These are phyloP conservation scores for Cephus pulcher DNA, from an alignment of 2,888 invertebrate species.

Conservation along the genomic window DNA sequence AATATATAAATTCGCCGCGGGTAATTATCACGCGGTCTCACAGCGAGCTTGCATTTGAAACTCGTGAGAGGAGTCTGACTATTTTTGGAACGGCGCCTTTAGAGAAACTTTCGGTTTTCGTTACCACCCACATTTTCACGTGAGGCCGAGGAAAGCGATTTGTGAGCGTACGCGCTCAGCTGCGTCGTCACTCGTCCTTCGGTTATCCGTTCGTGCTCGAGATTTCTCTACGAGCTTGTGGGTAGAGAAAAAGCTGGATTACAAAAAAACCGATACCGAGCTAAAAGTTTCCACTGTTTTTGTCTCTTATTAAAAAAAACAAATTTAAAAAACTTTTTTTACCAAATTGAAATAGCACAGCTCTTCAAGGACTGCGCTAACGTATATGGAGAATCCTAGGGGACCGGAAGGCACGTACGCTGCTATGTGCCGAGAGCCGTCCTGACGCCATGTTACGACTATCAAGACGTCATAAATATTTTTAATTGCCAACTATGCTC, in stretches of 20 bases:
- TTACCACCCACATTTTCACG: neutral
- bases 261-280: neutral
- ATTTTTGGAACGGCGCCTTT: conserved; percentile 1
- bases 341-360: neutral
- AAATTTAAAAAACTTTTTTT: neutral
- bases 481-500: conserved; percentile 13
- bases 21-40: neutral
- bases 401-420: neutral
- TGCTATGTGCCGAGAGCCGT: neutral
- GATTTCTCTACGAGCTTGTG: neutral
- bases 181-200: neutral
- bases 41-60: neutral
- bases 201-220: neutral
- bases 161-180: neutral
- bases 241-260: neutral
- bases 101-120: conserved; percentile 2
- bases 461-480: neutral
- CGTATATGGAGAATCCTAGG: neutral
- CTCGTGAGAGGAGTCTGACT: neutral
- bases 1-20: neutral
- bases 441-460: neutral
- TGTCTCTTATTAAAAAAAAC: neutral
- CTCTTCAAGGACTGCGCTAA: neutral
- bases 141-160: neutral
- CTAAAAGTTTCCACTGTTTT: neutral